A percentile compares a stretch with the other conserved stretches of the same genome.
Evolutionary conservation across 1,140 invertebrate species (phyloP).

Genomic region (Papilio helenus): DNA sequence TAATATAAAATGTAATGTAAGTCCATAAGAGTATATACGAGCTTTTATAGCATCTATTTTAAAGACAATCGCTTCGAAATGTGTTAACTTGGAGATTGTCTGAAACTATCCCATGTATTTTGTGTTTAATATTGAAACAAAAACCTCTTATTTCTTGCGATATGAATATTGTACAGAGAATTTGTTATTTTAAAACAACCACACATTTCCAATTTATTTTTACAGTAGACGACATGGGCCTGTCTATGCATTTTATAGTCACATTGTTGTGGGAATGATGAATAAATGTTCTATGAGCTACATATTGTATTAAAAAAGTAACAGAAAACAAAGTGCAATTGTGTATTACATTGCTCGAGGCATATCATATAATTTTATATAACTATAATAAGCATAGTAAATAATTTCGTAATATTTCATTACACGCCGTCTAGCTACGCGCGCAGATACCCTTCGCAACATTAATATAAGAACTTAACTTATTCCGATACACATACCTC

Average conservation of each 20-base stretch:
- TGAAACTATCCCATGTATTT: background rate
- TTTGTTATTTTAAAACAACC: background rate
- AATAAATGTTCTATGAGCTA: background rate
- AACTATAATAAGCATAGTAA: constrained; percentile 29
- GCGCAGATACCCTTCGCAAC: constrained; percentile 10
- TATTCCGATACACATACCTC: constrained; percentile 1
- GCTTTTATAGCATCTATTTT: background rate
- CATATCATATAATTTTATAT: constrained; percentile 1
- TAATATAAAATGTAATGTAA: background rate
- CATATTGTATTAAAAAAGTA: constrained; percentile 16
- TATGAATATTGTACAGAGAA: background rate
- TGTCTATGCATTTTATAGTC: background rate
- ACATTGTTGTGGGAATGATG: background rate
- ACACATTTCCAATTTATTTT: background rate
- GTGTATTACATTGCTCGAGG: background rate
- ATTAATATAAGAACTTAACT: constrained; percentile 15
- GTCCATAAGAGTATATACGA: background rate
- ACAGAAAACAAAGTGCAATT: background rate
- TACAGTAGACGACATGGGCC: background rate
- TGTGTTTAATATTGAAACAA: background rate
- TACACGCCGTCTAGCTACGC: background rate
- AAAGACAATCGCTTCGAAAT: background rate
- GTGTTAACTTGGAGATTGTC: background rate
- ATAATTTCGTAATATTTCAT: constrained; percentile 25
- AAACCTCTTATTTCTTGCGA: background rate